phyloP scores from a whole-genome alignment of 1,140 invertebrate species.

The Episyrphus balteatus region DNA sequence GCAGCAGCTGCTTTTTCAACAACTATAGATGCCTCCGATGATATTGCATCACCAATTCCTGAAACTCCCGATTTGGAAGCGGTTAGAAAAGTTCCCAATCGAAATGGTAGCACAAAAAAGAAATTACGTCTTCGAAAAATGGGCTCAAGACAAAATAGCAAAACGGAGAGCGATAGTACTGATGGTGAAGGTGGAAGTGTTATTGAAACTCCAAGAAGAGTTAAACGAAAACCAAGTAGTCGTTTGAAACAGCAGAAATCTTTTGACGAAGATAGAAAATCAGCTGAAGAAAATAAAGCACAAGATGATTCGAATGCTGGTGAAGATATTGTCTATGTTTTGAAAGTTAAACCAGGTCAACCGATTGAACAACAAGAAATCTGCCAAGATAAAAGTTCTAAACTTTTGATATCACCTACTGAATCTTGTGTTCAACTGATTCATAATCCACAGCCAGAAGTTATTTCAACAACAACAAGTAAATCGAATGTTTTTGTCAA shows the following conservation, averaged over 20 bases:
- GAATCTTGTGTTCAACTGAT: slow-evolving; percentile 6
- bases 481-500: slow-evolving; percentile 56
- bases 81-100: background rate
- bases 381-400: slow-evolving; percentile 8
- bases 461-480: slow-evolving; percentile 12
- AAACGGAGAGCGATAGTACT: slow-evolving; percentile 38
- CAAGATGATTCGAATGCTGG: background rate
- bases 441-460: slow-evolving; percentile 8
- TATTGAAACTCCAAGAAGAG: slow-evolving; percentile 29
- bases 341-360: slow-evolving; percentile 30
- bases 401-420: slow-evolving; percentile 3
- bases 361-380: slow-evolving; percentile 31
- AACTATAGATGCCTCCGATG: slow-evolving; percentile 13
- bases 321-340: slow-evolving; percentile 22
- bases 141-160: slow-evolving; percentile 34
- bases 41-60: background rate
- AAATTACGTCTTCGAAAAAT: slow-evolving; percentile 30
- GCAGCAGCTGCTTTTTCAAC: background rate
- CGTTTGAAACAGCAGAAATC: slow-evolving; percentile 30
- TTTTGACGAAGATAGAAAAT: slow-evolving; percentile 25
- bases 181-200: slow-evolving; percentile 37
- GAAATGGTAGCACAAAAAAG: slow-evolving; percentile 23
- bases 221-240: slow-evolving; percentile 30
- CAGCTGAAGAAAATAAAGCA: slow-evolving; percentile 5
- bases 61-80: background rate